Evolutionary conservation across 2,113 vertebrate species (phyloP), one percentile per base, ranked within the genome.

Genomic region (Herpetotheres cachinnans): DNA sequence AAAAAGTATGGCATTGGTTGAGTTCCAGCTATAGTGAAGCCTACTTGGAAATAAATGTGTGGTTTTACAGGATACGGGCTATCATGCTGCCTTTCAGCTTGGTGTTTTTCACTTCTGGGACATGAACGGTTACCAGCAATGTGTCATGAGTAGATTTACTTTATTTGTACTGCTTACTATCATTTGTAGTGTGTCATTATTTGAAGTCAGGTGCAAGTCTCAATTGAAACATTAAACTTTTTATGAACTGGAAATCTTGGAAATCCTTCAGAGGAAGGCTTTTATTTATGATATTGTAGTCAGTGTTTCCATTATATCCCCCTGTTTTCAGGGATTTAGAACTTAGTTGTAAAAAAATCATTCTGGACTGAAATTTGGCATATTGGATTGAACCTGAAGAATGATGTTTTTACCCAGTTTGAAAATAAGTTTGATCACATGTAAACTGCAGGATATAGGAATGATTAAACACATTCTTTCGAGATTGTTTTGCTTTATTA

Each of bases 241-340:
- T 97, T 97, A 97, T 98, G 97, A 98, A 96, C 97, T 97, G 90
- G 92, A 98, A 96, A 95, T 96, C 84, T 97, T 98, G 97, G 97
- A 98, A 97, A 96, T 97, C 71, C 76, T 98, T 98, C 96, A 98
- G 94, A 96, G 69, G 82, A 95, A 97, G 63, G 65, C 40, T 96
- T 97, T 94, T 97, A 97, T 97, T 98, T 98, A 97, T 95, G 85
- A 95, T 96, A 93, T 82, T 95, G 62, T 86, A 95, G 90, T 97
- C 97, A 96, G 59, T 95, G 89, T 97, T 98, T 98, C 93, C 93
- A 94, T 97, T 95, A 93, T 96, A 92, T 86, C 25, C 59, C 71
- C 63, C 74, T 90, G 56, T 97, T 97, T 97, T 97, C 26, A 92
- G 86, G 61, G 72, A 97, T 97, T 97, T 98, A 97, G 93, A 96